Evolutionary conservation across 2,797 vertebrate species (phyloP).

Genomic region (Pangasius macronema): DNA sequence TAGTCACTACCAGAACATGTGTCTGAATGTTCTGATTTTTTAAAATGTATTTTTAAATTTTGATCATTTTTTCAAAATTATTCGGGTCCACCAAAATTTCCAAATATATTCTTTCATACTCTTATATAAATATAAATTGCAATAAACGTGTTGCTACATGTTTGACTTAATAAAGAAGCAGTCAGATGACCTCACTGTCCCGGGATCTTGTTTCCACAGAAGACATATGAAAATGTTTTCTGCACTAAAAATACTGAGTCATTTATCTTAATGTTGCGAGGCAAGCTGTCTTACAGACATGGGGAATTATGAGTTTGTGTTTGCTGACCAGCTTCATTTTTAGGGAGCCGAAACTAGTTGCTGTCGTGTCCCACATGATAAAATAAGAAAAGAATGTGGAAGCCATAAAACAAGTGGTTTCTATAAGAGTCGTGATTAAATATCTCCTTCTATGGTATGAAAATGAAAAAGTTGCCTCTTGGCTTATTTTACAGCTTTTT

Average conservation of each 20-base stretch:
- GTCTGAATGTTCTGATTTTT: background rate
- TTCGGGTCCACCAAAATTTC: background rate
- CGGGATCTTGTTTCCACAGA: slow-evolving; percentile 11
- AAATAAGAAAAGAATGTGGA: slow-evolving; percentile 36
- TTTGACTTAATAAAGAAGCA: background rate
- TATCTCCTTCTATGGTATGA: slow-evolving; percentile 30
- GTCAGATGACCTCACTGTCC: slow-evolving; percentile 8
- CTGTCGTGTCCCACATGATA: slow-evolving; percentile 25
- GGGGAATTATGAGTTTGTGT: slow-evolving; percentile 37
- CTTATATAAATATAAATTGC: background rate
- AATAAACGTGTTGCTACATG: background rate
- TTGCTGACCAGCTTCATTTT: slow-evolving; percentile 39
- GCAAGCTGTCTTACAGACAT: slow-evolving; percentile 26
- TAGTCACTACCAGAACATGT: background rate
- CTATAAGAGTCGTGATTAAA: slow-evolving; percentile 29
- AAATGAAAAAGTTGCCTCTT: background rate
- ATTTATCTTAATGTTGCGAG: slow-evolving; percentile 30
- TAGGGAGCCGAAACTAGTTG: slow-evolving; percentile 23
- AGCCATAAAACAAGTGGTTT: slow-evolving; percentile 42
- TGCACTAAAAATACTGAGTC: slow-evolving; percentile 26
- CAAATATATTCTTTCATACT: too few species aligned
- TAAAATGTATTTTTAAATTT: background rate
- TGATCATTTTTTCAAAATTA: background rate
- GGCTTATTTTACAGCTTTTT: background rate
- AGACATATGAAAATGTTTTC: slow-evolving; percentile 18